Evolutionary conservation across 2,888 invertebrate genomes (phyloP).

Genomic region (Tubulanus polymorphus): DNA sequence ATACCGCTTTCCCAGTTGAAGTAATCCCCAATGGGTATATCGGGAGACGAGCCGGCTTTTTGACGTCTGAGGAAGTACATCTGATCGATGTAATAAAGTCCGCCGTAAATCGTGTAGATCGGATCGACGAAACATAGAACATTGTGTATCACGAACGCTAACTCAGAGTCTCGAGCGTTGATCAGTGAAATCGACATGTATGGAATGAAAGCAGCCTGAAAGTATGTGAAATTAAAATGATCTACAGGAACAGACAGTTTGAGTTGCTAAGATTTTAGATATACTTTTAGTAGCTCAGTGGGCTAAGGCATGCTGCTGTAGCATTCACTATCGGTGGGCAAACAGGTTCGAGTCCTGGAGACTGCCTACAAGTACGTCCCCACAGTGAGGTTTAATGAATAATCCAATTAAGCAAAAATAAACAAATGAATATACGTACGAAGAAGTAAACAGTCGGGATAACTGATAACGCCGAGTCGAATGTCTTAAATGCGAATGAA

Average conservation of each 20-base stretch:
- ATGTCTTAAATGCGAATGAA: slow-evolving; percentile 76
- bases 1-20: slow-evolving; percentile 35
- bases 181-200: slow-evolving; percentile 69
- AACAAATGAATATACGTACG: slow-evolving; percentile 32
- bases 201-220: slow-evolving; percentile 65
- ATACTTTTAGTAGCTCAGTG: too few species aligned
- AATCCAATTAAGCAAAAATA: too few species aligned
- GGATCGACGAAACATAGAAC: slow-evolving; percentile 72
- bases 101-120: slow-evolving; percentile 78
- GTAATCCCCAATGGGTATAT: slow-evolving; percentile 28
- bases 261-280: too few species aligned
- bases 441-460: slow-evolving; percentile 33
- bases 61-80: slow-evolving; percentile 51
- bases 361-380: too few species aligned
- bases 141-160: slow-evolving; percentile 68
- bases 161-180: slow-evolving; percentile 58
- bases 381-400: too few species aligned
- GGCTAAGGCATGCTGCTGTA: too few species aligned
- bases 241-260: too few species aligned
- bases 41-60: slow-evolving; percentile 8
- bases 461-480: slow-evolving; percentile 77
- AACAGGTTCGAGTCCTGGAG: too few species aligned
- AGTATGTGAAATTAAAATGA: too few species aligned
- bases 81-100: slow-evolving; percentile 75
- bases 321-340: too few species aligned